Base-by-base conservation (phyloP, 2,797 vertebrate species). In the Typhlichthys eigenmanni region DNA sequence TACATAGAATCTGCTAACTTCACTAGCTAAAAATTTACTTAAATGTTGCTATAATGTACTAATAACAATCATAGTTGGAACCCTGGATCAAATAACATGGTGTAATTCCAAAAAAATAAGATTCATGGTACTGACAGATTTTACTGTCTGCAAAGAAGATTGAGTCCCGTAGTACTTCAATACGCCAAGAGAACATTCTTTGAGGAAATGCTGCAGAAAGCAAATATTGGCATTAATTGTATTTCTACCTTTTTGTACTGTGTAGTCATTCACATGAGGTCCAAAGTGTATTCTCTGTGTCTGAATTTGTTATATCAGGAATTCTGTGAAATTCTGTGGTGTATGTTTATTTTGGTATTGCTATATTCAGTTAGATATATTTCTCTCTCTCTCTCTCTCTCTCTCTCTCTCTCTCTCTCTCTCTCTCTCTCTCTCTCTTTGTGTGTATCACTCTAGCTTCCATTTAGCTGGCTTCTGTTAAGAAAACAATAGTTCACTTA, bases 181-280 rank as follows among this genome's bases (percentile, higher is more conserved):
- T 75, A 62, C 65, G 74, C 80, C 75, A 80, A 87, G 72, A 54
- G 24, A 90, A 85, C 73, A 57, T 82, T 81, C 85, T 68, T 59
- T 43, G 16, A 24, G 72, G 68, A 83, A 83, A 58, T 80, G 81
- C 74, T 75, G 83, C 72, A 78, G 77, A 84, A 76, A 85, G 68
- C 81, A 85, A 87, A 87, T 87, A 81, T 75, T 82, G 82, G 82
- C 89, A 84, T 79, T 87, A 85, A 80, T 70, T 84, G 88, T 89
- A 85, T 91, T 90, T 90, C 71, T 85, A 88, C 81, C 87, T 85
- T 90, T 90, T 89, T 90, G 86, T 91, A 88, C 80, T 60, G 88
- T 90, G 85, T 84, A 81, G 86, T 89, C 86, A 87, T 90, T 89
- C 82, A 90, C 89, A 89, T 87, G 83, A 87, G 89, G 89, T 91